phyloP scores from a whole-genome alignment of 1,140 invertebrate genomes.

The Scaptomyza pallida region DNA sequence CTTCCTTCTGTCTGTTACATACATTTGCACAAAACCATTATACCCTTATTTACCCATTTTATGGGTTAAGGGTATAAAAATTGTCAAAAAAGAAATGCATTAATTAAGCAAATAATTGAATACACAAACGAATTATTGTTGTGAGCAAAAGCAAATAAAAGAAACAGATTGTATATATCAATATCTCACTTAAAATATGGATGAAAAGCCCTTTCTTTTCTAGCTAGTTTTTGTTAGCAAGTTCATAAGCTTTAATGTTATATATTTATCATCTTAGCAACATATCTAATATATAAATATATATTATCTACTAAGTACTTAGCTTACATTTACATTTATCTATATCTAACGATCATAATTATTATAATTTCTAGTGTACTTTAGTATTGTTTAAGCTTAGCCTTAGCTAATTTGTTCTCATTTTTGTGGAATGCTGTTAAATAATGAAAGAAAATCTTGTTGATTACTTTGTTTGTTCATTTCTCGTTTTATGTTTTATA shows the following conservation, averaged over 20 bases:
- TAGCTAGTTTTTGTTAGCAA: not conserved
- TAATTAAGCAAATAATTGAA: not conserved
- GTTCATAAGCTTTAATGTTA: not conserved
- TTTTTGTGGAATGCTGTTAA: constrained; percentile 40
- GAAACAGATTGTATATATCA: no score
- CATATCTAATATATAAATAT: not conserved
- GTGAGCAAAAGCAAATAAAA: no score
- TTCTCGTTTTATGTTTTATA: constrained; percentile 61
- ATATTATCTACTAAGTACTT: constrained; percentile 13
- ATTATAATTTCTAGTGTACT: constrained; percentile 28
- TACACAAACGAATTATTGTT: no score
- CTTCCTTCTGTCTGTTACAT: no score
- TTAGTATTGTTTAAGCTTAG: constrained; percentile 35
- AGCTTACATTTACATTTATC: constrained; percentile 2
- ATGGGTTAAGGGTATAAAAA: no score
- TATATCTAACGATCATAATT: constrained; percentile 8
- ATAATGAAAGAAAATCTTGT: constrained; percentile 12
- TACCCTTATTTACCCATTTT: no score
- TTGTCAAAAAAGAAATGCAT: not conserved
- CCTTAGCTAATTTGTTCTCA: constrained; percentile 18
- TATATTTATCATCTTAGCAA: not conserved
- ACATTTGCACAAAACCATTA: no score
- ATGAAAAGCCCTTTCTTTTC: not conserved
- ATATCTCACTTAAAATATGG: no score
- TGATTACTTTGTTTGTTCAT: constrained; percentile 46